Evolutionary conservation across 2,797 vertebrate species (phyloP), one percentile per base, ranked within the genome.

Genomic region (Xenentodon cancila): DNA sequence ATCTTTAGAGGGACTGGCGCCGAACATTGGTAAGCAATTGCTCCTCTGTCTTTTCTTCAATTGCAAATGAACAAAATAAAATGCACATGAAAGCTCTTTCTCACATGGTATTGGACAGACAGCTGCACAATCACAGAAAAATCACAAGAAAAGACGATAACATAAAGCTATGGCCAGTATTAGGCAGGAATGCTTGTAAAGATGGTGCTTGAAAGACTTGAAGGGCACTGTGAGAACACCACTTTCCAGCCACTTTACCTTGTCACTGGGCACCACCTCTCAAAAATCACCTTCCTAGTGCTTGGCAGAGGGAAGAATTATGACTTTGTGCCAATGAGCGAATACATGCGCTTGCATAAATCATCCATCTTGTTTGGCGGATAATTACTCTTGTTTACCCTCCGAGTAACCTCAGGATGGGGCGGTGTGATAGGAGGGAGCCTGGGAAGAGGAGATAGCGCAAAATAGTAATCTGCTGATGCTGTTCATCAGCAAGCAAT

Each of bases 311-410:
- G 71, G 71, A 65, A 83, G 84, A 88, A 87, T 86, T 89, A 91
- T 90, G 85, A 91, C 88, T 91, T 82, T 83, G 86, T 71, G 74
- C 84, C 79, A 81, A 84, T 87, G 89, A 89, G 84, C 51, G 68
- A 90, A 85, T 81, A 80, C 82, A 84, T 77, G 68, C 77, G 80
- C 88, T 89, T 84, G 85, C 87, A 91, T 90, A 89, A 89, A 91
- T 92, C 90, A 88, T 91, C 84, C 73, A 87, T 92, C 89, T 88
- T 88, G 86, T 87, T 91, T 86, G 89, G 82, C 89, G 87, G 85
- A 89, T 91, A 91, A 92, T 91, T 91, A 91, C 88, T 91, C 83
- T 86, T 91, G 85, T 89, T 89, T 91, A 89, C 87, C 89, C 89
- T 92, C 86, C 19, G 86, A 83, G 82, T 89, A 85, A 90, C 88